A percentile compares a stretch with the other conserved stretches of the same genome.
Evolutionary conservation across 2,797 vertebrate genomes (phyloP).

Genomic region (Knipowitschia caucasica): DNA sequence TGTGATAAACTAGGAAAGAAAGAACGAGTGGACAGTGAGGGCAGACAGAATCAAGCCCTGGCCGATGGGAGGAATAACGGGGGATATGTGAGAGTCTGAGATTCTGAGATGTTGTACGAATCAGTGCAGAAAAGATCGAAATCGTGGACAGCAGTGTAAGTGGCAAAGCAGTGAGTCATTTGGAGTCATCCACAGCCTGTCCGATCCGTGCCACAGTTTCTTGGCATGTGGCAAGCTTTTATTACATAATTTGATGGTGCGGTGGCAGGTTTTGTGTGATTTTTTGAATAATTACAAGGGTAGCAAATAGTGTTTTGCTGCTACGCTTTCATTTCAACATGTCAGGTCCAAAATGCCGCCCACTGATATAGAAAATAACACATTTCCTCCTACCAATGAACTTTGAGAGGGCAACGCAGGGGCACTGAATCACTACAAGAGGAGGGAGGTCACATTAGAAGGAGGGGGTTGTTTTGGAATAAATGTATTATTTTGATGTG

Average conservation of each 20-base stretch:
- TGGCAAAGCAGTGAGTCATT: slow-evolving; percentile 68
- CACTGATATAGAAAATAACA: slow-evolving; percentile 52
- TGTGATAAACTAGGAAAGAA: slow-evolving; percentile 70
- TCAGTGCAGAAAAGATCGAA: slow-evolving; percentile 68
- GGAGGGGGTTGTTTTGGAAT: no score
- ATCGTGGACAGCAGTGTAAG: slow-evolving; percentile 68
- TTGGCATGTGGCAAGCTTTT: slow-evolving; percentile 44
- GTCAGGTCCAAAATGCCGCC: slow-evolving; percentile 55
- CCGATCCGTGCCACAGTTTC: slow-evolving; percentile 53
- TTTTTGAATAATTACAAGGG: slow-evolving; percentile 37
- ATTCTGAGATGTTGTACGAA: slow-evolving; percentile 63
- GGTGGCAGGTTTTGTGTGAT: slow-evolving; percentile 35
- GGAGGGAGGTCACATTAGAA: neutral
- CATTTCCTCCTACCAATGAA: slow-evolving; percentile 49
- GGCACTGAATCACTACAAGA: slow-evolving; percentile 20
- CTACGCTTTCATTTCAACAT: slow-evolving; percentile 51
- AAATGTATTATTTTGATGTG: neutral
- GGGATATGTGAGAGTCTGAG: slow-evolving; percentile 49
- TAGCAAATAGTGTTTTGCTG: slow-evolving; percentile 31
- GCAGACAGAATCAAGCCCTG: slow-evolving; percentile 40
- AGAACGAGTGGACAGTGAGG: slow-evolving; percentile 48
- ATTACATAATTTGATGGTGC: slow-evolving; percentile 55
- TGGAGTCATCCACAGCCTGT: slow-evolving; percentile 50
- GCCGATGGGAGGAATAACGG: slow-evolving; percentile 30
- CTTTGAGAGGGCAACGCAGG: slow-evolving; percentile 31